Conservation (phyloP, 2,113 vertebrate genomes). For the Chunga burmeisteri region DNA sequence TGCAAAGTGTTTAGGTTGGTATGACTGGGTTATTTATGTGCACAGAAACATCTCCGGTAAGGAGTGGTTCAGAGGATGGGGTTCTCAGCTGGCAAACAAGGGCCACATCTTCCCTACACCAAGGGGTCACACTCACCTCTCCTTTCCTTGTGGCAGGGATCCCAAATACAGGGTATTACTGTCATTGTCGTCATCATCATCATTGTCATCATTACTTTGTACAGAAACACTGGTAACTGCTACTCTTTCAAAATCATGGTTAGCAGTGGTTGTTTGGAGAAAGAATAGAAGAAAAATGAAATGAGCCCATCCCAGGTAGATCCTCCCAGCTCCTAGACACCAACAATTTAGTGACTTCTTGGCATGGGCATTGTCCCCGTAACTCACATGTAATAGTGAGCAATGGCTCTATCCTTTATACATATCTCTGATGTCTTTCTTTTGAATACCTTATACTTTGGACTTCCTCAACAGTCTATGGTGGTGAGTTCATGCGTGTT, state of each 20-base stretch:
- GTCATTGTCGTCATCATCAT: not conserved
- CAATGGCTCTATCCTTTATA: too few relatives aligned
- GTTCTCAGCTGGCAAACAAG: not conserved
- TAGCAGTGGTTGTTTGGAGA: not conserved
- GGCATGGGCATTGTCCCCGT: not conserved
- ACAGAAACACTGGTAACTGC: not conserved
- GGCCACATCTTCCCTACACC: not conserved
- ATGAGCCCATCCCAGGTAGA: not conserved
- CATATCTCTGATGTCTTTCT: not conserved
- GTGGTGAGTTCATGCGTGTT: accelerated
- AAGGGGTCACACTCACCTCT: not conserved
- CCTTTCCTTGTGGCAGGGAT: not conserved
- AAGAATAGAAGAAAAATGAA: not conserved
- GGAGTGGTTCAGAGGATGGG: not conserved
- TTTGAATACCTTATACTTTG: not conserved
- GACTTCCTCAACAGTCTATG: not conserved
- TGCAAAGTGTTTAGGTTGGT: not conserved
- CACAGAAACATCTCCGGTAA: not conserved
- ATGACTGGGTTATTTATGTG: not conserved
- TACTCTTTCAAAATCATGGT: not conserved
- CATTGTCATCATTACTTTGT: not conserved
- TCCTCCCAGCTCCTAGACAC: not conserved
- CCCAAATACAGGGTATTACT: not conserved
- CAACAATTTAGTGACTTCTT: not conserved
- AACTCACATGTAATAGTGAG: not conserved